These are phyloP conservation scores for Neoseiulus cucumeris DNA, from an alignment of 1,140 invertebrate species.

Conservation along the genomic window DNA sequence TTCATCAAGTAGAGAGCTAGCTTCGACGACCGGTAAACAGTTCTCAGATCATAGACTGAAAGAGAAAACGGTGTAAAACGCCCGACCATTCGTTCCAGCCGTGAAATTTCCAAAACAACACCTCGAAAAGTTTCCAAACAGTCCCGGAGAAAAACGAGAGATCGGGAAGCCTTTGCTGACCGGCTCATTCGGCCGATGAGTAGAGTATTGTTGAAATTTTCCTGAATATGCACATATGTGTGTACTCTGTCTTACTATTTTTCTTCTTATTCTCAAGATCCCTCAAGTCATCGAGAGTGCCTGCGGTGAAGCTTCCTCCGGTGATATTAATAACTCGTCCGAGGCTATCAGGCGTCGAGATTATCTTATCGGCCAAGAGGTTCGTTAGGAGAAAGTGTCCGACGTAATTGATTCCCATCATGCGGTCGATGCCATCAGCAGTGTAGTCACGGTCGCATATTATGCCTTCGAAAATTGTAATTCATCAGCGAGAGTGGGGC, in stretches of 20 bases:
- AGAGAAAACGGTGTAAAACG: background rate
- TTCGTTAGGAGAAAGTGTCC: constrained; percentile 61
- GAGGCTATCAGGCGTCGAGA: constrained; percentile 26
- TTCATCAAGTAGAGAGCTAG: constrained; percentile 50
- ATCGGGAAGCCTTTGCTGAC: no score
- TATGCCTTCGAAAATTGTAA: constrained; percentile 18
- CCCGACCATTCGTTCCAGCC: background rate
- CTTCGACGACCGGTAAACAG: constrained; percentile 57
- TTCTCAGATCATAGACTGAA: constrained; percentile 23
- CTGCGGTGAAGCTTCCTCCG: constrained; percentile 33
- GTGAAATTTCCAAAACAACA: background rate
- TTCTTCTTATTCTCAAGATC: constrained; percentile 39
- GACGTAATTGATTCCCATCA: constrained; percentile 28
- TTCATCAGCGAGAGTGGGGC: constrained; percentile 14
- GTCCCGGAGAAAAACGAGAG: no score
- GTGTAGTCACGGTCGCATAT: constrained; percentile 25
- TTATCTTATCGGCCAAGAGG: constrained; percentile 45
- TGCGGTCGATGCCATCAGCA: constrained; percentile 26
- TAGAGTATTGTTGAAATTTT: no score
- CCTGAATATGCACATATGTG: no score
- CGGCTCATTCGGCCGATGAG: no score
- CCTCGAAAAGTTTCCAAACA: no score
- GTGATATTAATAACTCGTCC: constrained; percentile 29
- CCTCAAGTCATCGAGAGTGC: constrained; percentile 43
- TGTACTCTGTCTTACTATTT: constrained; percentile 19